These are phyloP conservation scores for Hybos culiciformis DNA, from an alignment of 2,888 invertebrate genomes.

Conservation along the genomic window DNA sequence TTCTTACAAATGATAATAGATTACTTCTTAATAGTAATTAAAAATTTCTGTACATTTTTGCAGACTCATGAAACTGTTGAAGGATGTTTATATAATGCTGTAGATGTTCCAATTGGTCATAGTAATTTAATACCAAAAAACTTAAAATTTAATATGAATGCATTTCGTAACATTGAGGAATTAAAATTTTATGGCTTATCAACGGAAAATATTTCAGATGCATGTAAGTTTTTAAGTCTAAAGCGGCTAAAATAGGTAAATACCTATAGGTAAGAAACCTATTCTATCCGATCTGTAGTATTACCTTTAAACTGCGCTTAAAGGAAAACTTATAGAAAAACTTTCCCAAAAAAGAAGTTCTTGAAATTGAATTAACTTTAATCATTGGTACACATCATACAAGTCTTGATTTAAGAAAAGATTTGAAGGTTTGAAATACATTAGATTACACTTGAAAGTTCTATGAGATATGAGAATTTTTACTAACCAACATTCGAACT, in stretches of 20 bases:
- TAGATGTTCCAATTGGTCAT: constrained; percentile 47
- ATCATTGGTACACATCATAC: too few species aligned
- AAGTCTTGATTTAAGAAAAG: too few species aligned
- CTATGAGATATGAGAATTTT: background rate
- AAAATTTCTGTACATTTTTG: background rate
- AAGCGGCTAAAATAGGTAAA: too few species aligned
- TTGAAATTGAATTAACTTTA: too few species aligned
- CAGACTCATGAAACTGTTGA: constrained; percentile 4
- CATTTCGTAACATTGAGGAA: constrained; percentile 64
- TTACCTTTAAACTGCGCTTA: too few species aligned
- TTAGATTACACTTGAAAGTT: background rate
- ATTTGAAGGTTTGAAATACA: background rate
- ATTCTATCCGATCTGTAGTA: too few species aligned
- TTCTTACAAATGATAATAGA: constrained; percentile 18
- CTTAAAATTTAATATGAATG: constrained; percentile 64
- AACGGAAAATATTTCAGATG: constrained; percentile 52
- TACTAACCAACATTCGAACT: background rate
- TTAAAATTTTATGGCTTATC: constrained; percentile 56
- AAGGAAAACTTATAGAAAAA: too few species aligned
- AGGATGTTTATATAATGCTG: constrained; percentile 27
- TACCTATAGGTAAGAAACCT: too few species aligned
- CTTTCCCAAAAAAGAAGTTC: background rate
- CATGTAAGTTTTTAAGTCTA: constrained; percentile 16
- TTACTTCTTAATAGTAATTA: constrained; percentile 12
- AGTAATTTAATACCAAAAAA: constrained; percentile 76